Evolutionary conservation across 2,888 invertebrate genomes (phyloP), one percentile per base, ranked within the genome.

Genomic region (Branchipolynoe longqiensis): DNA sequence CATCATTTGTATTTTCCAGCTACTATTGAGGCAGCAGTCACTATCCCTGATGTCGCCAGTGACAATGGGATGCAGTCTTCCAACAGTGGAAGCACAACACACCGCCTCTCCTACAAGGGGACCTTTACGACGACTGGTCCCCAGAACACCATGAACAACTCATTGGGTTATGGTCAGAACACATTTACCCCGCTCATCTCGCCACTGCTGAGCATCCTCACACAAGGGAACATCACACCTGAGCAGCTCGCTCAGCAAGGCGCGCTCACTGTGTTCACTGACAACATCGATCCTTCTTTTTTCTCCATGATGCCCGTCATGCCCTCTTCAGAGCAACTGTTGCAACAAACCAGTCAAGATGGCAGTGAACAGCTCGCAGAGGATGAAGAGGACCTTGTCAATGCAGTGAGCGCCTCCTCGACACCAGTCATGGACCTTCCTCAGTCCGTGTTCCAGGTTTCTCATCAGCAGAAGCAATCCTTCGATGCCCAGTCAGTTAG

Each of bases 61-160:
- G 85, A 83, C 59, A 54, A 25, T 22, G 41, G 83, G 8, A 31
- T 83, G 41, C 59, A 83, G 40, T 58, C 82, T 14, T 22, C 59
- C 6, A 18, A 31, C n/a, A 31, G 22, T 58, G 64, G 41, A 8
- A 84, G 73, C 31, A 56, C 82, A 40, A 90, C 90, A 58, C 92
- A 92, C 87, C 92, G 93, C 88, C 92, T 94, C 89, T 93, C 94
- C 87, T 96, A 96, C 94, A 95, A 96, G 88, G 96, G 96, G 87
- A 95, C 96, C 87, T 96, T 97, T 94, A 96, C 96, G 88, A 96
- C 96, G 86, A 95, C 96, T 90, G 91, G 93, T 28, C 94, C 95
- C 82, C 89, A 91, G 64, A 88, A 91, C 59, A n/a, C 59, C n/a
- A n/a, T 25, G 6, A 33, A 18, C 69, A 36, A 56, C 25, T 22